Conservation (phyloP, 2,113 vertebrate genomes). For the Paracanthobrama guichenoti region DNA sequence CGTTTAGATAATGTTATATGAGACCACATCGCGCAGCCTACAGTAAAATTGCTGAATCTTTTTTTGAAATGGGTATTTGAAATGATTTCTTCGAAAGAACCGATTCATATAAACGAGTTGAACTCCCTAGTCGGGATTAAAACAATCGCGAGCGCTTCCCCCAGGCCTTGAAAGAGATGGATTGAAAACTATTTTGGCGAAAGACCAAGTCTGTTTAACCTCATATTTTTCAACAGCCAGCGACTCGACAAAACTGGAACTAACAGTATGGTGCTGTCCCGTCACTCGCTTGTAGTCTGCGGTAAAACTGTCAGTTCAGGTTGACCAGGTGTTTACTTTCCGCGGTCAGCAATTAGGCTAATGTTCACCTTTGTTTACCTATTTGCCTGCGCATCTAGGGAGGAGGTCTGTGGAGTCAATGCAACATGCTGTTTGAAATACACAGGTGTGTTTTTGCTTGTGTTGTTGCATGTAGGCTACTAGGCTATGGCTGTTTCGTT, state of each 20-base stretch:
- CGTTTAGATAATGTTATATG: background rate
- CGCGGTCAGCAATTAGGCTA: background rate
- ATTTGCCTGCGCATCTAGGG: background rate
- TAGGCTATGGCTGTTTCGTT: too few species aligned
- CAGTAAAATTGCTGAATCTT: background rate
- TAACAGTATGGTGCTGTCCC: background rate
- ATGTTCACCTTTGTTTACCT: background rate
- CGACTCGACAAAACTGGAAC: background rate
- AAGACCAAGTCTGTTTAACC: background rate
- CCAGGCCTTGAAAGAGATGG: background rate
- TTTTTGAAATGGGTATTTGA: too few species aligned
- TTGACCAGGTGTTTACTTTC: background rate
- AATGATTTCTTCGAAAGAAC: background rate
- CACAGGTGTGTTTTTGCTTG: background rate
- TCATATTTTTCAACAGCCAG: background rate
- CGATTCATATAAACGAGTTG: background rate
- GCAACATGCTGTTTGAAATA: background rate
- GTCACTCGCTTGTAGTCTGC: background rate
- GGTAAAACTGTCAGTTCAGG: background rate
- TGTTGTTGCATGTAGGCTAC: background rate
- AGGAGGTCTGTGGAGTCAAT: background rate
- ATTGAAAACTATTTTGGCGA: background rate
- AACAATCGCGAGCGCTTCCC: background rate
- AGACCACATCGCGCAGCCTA: background rate
- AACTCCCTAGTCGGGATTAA: background rate